These are phyloP conservation scores for Pantala flavescens DNA, from an alignment of 1,140 invertebrate species.

Conservation along the genomic window DNA sequence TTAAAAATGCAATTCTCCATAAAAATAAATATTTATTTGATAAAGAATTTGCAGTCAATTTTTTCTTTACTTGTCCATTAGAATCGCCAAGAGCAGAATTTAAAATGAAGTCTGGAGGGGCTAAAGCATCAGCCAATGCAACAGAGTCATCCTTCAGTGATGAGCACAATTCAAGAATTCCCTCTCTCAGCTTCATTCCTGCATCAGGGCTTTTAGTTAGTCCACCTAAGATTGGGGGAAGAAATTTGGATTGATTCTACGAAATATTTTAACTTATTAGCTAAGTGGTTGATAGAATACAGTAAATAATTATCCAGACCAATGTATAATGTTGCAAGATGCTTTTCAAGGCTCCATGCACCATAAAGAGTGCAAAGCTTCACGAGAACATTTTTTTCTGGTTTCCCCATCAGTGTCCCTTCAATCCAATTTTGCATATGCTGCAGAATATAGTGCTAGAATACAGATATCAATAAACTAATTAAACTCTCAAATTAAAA, in stretches of 20 bases:
- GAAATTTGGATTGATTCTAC: too few relatives aligned
- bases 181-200: conserved; percentile 31
- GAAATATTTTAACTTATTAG: too few relatives aligned
- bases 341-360: conserved; percentile 48
- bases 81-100: conserved; percentile 74
- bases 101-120: conserved; percentile 77
- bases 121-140: conserved; percentile 68
- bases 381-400: conserved; percentile 25
- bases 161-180: conserved; percentile 55
- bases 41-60: too few relatives aligned
- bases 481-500: conserved; percentile 12
- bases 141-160: conserved; percentile 63
- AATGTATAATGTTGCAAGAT: conserved; percentile 36
- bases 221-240: not conserved
- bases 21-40: too few relatives aligned
- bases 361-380: conserved; percentile 32
- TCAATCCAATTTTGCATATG: conserved; percentile 45
- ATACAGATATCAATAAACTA: conserved; percentile 21
- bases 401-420: conserved; percentile 17
- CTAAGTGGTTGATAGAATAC: too few relatives aligned
- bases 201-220: not conserved
- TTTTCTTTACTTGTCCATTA: conserved; percentile 58
- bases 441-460: conserved; percentile 50
- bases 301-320: conserved; percentile 21
- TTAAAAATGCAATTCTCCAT: too few relatives aligned